Evolutionary conservation across 2,797 vertebrate genomes (phyloP).

Genomic region (Serranus cabrilla): DNA sequence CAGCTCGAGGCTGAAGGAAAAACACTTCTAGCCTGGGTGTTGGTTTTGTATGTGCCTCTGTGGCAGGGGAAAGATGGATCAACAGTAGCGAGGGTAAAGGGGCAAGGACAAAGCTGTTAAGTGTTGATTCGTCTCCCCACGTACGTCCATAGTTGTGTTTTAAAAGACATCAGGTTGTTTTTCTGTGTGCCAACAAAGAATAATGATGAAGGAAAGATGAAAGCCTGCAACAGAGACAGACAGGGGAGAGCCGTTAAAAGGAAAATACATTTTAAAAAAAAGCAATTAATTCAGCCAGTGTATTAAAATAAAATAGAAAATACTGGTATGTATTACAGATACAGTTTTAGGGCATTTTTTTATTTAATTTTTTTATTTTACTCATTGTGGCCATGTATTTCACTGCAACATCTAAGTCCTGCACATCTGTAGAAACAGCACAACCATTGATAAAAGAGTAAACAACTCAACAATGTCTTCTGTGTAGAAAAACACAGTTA

Average conservation of each 20-base stretch:
- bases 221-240: constrained; percentile 6
- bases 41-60: constrained; percentile 6
- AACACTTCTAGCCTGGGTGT: constrained; percentile 12
- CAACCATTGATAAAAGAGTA: no score
- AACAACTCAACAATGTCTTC: no score
- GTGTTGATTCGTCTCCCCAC: constrained; percentile 37
- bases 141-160: constrained; percentile 38
- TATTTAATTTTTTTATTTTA: no score
- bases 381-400: no score
- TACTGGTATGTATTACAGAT: no score
- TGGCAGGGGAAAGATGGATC: constrained; percentile 34
- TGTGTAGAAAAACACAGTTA: no score
- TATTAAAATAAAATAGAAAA: no score
- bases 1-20: constrained; percentile 44
- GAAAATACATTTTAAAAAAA: constrained; percentile 32
- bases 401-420: no score
- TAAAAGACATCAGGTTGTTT: constrained; percentile 55
- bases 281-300: constrained; percentile 20
- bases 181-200: constrained; percentile 54
- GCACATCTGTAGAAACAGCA: no score
- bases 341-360: neutral
- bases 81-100: constrained; percentile 34
- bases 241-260: constrained; percentile 11
- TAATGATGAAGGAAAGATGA: constrained; percentile 47
- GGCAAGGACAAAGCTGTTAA: constrained; percentile 57